A percentile compares a stretch with the other conserved stretches of the same genome.
Conservation (phyloP, 2,113 vertebrate species). For the Theropithecus gelada region DNA sequence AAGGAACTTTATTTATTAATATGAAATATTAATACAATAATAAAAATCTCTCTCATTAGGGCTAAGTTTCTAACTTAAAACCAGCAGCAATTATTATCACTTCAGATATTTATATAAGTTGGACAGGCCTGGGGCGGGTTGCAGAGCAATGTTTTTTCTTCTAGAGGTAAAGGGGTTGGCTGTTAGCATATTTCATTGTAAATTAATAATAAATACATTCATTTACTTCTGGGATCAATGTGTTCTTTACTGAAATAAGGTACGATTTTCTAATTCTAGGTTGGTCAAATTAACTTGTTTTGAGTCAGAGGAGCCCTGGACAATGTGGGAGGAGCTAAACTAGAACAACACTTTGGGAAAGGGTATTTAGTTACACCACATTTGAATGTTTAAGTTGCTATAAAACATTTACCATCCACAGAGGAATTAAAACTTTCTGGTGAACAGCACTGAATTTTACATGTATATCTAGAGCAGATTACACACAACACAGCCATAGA, state of each 20-base stretch:
- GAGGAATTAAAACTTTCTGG: background rate
- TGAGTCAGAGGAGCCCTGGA: background rate
- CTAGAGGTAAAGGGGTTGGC: background rate
- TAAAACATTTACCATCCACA: background rate
- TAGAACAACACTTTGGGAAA: constrained; percentile 7
- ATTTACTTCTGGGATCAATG: background rate
- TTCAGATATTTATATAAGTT: background rate
- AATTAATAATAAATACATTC: background rate
- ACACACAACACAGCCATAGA: background rate
- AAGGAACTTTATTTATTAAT: background rate
- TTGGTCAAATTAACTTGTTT: background rate
- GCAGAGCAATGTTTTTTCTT: background rate
- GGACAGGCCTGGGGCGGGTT: background rate
- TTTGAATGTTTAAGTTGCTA: background rate
- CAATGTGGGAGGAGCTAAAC: background rate
- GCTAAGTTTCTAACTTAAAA: background rate
- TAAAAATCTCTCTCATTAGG: background rate
- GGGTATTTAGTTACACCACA: background rate
- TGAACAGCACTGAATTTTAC: background rate
- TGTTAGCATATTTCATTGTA: background rate
- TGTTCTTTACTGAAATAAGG: background rate
- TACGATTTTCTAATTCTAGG: background rate
- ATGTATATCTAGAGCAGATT: background rate
- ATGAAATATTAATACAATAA: background rate
- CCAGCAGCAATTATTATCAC: background rate